Base-by-base conservation (phyloP, 2,888 invertebrate genomes). In the Uropetala carovei region DNA sequence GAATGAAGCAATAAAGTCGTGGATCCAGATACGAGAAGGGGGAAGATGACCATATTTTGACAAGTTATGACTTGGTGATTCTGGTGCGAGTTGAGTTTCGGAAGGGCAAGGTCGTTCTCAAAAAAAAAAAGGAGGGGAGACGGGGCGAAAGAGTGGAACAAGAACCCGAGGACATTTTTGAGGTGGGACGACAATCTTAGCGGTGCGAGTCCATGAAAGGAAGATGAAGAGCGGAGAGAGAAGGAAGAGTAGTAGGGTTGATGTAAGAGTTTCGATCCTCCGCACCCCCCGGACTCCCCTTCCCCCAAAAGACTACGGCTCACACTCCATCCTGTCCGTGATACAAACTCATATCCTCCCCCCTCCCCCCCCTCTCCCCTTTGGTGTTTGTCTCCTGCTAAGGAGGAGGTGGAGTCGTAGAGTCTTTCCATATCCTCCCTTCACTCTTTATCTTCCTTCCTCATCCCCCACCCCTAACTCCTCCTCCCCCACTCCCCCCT, bases 1-100 rank as follows among this genome's bases (percentile, higher is more conserved):
- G 92, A 92, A 92, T 92, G 84, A 92, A 92, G 92, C 92, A 58
- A 84, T 92, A 92, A 92, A 92, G 92, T 43, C 89, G 43, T 89
- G 89, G 64, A 16, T 64, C 56, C 89, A 89, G 89, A 89, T 89
- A 89, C 89, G 89, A 27, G 27, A 43, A 89, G 43, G 64, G 64
- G 57, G 89, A 64, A 68, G 89, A 89, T 89, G 89, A 89, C 89
- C 89, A 89, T 89, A 89, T 89, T 89, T 64, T 43, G 60, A 89
- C 89, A 64, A 89, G 89, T 89, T 89, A 89, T 89, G 60, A 27
- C 59, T 60, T 59, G 86, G 59, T 30, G 30, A 30, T 60, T 86
- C 43, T 59, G n/a, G 22, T 60, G 86, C 16, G 58, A 18, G 58
- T n/a, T 58, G 13, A 56, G 18, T 30, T 43, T 10, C 56, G 56